These are phyloP conservation scores for Caenorhabditis japonica DNA, from an alignment of 2,888 invertebrate genomes.

Conservation along the genomic window DNA sequence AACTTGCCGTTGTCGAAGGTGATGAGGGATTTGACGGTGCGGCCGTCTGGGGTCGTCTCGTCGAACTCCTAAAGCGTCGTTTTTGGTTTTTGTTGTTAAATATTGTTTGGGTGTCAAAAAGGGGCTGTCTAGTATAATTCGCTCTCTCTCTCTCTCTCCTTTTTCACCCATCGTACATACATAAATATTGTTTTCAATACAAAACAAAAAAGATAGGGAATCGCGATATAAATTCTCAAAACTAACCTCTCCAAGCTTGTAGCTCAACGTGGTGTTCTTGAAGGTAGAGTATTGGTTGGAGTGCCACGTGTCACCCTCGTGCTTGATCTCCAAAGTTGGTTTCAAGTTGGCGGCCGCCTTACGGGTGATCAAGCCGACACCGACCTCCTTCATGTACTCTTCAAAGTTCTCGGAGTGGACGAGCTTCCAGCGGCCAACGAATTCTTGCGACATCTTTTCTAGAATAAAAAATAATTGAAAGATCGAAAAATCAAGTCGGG, in stretches of 20 bases:
- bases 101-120: neutral
- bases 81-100: too few species aligned
- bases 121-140: constrained; percentile 9
- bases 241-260: constrained; percentile 56
- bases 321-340: constrained; percentile 66
- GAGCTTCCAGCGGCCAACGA: constrained; percentile 63
- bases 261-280: constrained; percentile 66
- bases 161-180: neutral
- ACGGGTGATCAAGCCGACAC: constrained; percentile 66
- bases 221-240: too few species aligned
- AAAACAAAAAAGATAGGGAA: too few species aligned
- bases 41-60: constrained; percentile 69
- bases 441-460: constrained; percentile 35
- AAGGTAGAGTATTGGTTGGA: constrained; percentile 64
- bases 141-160: neutral
- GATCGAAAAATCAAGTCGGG: neutral
- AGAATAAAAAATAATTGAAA: constrained; percentile 3
- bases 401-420: constrained; percentile 67
- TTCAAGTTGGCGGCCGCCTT: constrained; percentile 69
- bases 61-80: constrained; percentile 59
- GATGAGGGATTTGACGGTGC: constrained; percentile 60
- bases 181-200: too few species aligned
- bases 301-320: constrained; percentile 60
- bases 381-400: constrained; percentile 70
- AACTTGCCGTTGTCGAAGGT: constrained; percentile 62